Evolutionary conservation across 2,888 invertebrate genomes (phyloP), one percentile per base, ranked within the genome.

Genomic region (Mallateleia sp.): DNA sequence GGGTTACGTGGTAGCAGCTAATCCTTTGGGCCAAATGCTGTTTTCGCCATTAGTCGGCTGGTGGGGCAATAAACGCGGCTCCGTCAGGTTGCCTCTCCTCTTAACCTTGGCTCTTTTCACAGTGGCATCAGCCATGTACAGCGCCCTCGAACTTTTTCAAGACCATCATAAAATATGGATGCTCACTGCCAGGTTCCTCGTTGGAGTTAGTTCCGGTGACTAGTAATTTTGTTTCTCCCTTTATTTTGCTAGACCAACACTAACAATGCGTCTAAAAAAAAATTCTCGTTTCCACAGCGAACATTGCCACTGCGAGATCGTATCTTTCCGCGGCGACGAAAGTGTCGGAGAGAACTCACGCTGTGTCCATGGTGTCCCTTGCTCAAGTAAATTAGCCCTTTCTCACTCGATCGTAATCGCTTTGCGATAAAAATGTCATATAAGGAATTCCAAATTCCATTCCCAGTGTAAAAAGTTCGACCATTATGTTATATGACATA

Each of bases 261-360:
- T 14, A 54, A 54, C 71, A 60, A 60, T 47, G 47, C 45, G 8
- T 54, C 18, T 50, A n/a, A 56, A 60, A 66, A 77, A 84, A 75
- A 72, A 34, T 81, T 47, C 34, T 77, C 52, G 28, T 71, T 86
- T 79, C 95, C 95, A 88, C 96, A 97, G 98, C 98, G 1, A 98
- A 98, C 94, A 97, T 98, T 86, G 98, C 98, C 0, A 97, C 97
- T 42, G 98, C 98, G 86, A 96, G 98, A 25, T 97, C 98, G 14
- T 98, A 98, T 95, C 95, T 98, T 84, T 98, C 98, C 32, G 97
- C 98, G 45, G 98, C 98, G 8, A 98, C 98, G n/a, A 96, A 97
- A 90, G 94, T 97, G 45, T 95, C 96, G 60, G 98, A 98, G 95
- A 96, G 98, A 81, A 98, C 98, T 1, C 96, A 97, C 86, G 98